A percentile compares a stretch with the other conserved stretches of the same genome.
phyloP scores from a whole-genome alignment of 2,113 vertebrate species.

The Pituophis catenifer region DNA sequence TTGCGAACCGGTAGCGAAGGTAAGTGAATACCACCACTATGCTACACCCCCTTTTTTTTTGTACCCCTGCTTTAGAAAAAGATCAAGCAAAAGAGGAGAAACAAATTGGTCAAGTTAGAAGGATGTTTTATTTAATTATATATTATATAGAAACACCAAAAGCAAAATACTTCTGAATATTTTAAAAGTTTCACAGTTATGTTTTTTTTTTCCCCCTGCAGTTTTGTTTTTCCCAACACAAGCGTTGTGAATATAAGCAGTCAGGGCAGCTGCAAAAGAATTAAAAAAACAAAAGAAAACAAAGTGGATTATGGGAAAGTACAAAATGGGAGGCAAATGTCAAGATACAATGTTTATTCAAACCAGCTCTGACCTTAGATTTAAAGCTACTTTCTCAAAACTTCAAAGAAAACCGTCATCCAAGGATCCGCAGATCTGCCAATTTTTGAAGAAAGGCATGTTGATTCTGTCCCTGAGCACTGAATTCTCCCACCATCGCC shows the following conservation, averaged over 20 bases:
- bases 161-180: neutral
- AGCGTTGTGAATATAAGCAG: neutral
- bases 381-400: constrained; percentile 1
- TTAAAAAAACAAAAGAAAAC: neutral
- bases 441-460: neutral
- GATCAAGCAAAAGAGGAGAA: neutral
- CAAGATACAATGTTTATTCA: constrained; percentile 24
- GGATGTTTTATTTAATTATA: neutral
- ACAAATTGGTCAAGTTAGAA: neutral
- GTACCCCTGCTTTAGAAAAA: neutral
- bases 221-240: constrained; percentile 13
- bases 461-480: neutral
- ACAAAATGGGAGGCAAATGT: neutral
- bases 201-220: neutral
- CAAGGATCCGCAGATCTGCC: neutral
- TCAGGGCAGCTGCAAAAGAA: neutral
- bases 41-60: neutral
- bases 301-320: neutral
- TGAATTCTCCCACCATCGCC: neutral
- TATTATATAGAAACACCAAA: neutral
- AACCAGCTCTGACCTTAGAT: constrained; percentile 15
- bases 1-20: too few species aligned
- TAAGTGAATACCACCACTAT: neutral
- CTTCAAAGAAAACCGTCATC: constrained; percentile 26
- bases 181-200: constrained; percentile 26